Percentiles rank a stretch among this genome's conserved stretches.
Conservation (phyloP, 2,888 invertebrate genomes). For the Choreutis nemorana region DNA sequence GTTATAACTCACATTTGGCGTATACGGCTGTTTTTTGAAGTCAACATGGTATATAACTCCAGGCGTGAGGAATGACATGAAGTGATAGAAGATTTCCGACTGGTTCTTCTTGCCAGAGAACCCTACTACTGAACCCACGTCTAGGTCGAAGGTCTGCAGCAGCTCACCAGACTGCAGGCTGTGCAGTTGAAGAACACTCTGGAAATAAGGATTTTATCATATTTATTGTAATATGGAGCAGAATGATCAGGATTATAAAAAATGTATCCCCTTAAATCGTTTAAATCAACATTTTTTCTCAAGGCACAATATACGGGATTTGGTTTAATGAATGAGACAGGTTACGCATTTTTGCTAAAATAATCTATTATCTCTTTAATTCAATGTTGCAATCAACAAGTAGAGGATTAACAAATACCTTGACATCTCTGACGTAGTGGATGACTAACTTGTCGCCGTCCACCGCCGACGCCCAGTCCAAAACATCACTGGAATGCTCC, state of each 20-base stretch:
- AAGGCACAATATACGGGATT: background rate
- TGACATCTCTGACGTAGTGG: slow-evolving; percentile 93
- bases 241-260: background rate
- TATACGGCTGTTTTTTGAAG: slow-evolving; percentile 70
- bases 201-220: slow-evolving; percentile 11
- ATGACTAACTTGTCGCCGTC: slow-evolving; percentile 86
- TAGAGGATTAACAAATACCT: slow-evolving; percentile 63
- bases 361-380: no score
- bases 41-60: slow-evolving; percentile 86
- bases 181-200: slow-evolving; percentile 87
- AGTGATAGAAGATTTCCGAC: slow-evolving; percentile 91
- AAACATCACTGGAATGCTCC: slow-evolving; percentile 86
- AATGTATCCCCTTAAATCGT: background rate
- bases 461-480: slow-evolving; percentile 89
- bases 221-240: slow-evolving; percentile 2
- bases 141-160: slow-evolving; percentile 78
- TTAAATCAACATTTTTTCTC: background rate
- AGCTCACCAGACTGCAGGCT: slow-evolving; percentile 75
- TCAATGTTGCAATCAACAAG: no score
- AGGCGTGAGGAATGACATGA: slow-evolving; percentile 93
- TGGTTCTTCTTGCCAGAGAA: slow-evolving; percentile 87
- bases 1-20: slow-evolving; percentile 63
- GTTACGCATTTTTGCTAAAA: no score
- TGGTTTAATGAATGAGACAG: no score
- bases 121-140: slow-evolving; percentile 86